phyloP scores from a whole-genome alignment of 2,888 invertebrate species.

The Arctia plantaginis region DNA sequence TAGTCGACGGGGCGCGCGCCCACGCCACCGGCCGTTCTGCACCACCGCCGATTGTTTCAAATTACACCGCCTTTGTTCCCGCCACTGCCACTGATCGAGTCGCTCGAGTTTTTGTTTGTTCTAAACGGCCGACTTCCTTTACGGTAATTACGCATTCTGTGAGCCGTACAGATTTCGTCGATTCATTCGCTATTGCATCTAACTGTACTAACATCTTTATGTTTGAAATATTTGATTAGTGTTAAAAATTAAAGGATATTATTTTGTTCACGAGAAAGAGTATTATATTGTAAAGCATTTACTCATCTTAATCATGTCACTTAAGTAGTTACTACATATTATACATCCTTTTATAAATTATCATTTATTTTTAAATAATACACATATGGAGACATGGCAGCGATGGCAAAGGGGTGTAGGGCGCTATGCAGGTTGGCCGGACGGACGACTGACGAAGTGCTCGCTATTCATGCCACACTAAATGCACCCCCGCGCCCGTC shows the following conservation, averaged over 20 bases:
- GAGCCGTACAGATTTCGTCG: slow-evolving; percentile 72
- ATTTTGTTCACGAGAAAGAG: background rate
- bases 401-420: slow-evolving; percentile 61
- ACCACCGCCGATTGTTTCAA: slow-evolving; percentile 85
- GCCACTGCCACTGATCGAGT: slow-evolving; percentile 83
- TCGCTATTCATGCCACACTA: slow-evolving; percentile 82
- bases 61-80: slow-evolving; percentile 85
- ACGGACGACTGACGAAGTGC: slow-evolving; percentile 83
- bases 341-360: background rate
- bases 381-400: slow-evolving; percentile 62
- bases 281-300: background rate
- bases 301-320: background rate
- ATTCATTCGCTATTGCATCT: slow-evolving; percentile 61
- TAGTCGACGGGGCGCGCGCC: slow-evolving; percentile 83
- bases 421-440: slow-evolving; percentile 79
- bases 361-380: slow-evolving; percentile 16
- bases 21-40: slow-evolving; percentile 76
- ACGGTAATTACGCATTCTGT: slow-evolving; percentile 84
- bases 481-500: slow-evolving; percentile 72
- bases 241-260: background rate
- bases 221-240: background rate
- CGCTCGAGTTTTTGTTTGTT: slow-evolving; percentile 83
- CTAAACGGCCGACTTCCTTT: slow-evolving; percentile 83
- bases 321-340: no score
- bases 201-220: slow-evolving; percentile 58